Evolutionary conservation across 1,140 invertebrate genomes (phyloP).

Genomic region (Pseudomyrmex pallidus): DNA sequence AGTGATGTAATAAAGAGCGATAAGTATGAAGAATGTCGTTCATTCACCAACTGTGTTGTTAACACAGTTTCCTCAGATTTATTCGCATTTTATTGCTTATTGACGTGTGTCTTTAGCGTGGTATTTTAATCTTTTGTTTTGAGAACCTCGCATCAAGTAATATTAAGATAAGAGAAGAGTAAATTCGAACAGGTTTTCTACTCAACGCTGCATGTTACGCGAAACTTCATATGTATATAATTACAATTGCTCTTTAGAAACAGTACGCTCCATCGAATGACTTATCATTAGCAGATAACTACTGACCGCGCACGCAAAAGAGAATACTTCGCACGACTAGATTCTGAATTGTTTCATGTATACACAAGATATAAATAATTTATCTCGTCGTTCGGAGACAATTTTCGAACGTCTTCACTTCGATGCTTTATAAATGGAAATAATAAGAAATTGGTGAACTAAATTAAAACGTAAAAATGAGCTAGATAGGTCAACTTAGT

Average conservation of each 20-base stretch:
- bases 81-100: too few species aligned
- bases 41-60: too few species aligned
- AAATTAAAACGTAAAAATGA: too few species aligned
- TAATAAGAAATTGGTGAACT: too few species aligned
- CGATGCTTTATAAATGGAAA: too few species aligned
- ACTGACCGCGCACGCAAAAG: background rate
- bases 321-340: background rate
- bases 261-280: background rate
- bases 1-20: too few species aligned
- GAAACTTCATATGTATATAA: background rate
- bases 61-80: too few species aligned
- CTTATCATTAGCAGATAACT: background rate
- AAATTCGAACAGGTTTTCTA: background rate
- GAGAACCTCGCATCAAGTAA: background rate
- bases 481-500: background rate
- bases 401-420: too few species aligned
- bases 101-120: background rate
- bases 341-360: background rate
- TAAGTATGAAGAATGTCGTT: too few species aligned
- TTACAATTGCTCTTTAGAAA: slow-evolving; percentile 1
- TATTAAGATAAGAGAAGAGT: slow-evolving; percentile 5
- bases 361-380: too few species aligned
- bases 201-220: background rate
- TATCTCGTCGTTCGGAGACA: too few species aligned
- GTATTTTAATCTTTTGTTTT: slow-evolving; percentile 42